Conservation (phyloP, 2,888 invertebrate genomes). For the Tiliacea aurago region DNA sequence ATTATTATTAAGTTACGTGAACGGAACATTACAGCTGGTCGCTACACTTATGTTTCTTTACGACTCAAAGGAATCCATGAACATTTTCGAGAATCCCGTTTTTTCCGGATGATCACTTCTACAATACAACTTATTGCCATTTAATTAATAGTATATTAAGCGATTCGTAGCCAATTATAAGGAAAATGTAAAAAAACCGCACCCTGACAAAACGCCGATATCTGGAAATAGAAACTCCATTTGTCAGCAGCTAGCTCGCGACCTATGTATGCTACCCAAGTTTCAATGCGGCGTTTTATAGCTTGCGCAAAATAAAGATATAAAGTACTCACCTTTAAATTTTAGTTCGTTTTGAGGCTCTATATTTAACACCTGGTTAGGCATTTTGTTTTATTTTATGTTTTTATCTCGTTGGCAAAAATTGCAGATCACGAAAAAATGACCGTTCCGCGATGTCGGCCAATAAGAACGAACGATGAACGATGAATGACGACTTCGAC, state of each 20-base stretch:
- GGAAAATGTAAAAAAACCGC: constrained; percentile 83
- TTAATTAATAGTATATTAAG: constrained; percentile 31
- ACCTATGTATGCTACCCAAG: constrained; percentile 81
- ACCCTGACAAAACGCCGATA: constrained; percentile 88
- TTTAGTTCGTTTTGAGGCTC: constrained; percentile 97
- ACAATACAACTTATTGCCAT: constrained; percentile 15
- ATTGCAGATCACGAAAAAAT: constrained; percentile 79
- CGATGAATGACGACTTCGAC: constrained; percentile 82
- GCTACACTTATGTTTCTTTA: constrained; percentile 40
- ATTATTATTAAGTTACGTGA: constrained; percentile 50
- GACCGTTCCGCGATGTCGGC: constrained; percentile 83
- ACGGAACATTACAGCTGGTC: constrained; percentile 49
- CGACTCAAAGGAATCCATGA: constrained; percentile 47
- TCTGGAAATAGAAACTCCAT: constrained; percentile 91
- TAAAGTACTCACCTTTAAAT: constrained; percentile 94
- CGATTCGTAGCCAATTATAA: constrained; percentile 60
- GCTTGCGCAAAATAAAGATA: constrained; percentile 68
- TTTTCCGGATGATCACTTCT: constrained; percentile 30
- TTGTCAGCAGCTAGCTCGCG: constrained; percentile 88
- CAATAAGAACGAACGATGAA: constrained; percentile 78
- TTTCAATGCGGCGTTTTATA: constrained; percentile 80
- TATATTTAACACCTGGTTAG: constrained; percentile 95
- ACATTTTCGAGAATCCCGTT: constrained; percentile 38
- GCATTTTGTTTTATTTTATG: constrained; percentile 90
- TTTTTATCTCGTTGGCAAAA: constrained; percentile 85